Percentiles rank a stretch among this genome's conserved stretches.
phyloP scores from a whole-genome alignment of 2,888 invertebrate species.

The Molorchus minor region DNA sequence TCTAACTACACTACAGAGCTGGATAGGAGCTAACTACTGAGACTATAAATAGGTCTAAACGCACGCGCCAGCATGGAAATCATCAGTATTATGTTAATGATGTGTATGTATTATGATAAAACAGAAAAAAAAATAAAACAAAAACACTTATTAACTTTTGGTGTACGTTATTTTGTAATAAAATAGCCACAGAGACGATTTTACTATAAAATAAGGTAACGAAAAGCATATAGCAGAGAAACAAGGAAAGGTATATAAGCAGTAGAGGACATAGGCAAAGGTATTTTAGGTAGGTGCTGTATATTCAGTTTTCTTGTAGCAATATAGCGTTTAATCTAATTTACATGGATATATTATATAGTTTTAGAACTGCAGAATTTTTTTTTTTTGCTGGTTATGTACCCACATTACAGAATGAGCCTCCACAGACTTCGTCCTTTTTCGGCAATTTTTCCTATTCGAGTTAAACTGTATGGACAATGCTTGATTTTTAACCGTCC shows the following conservation, averaged over 20 bases:
- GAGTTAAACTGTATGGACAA: no score
- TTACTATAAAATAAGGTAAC: conserved; percentile 34
- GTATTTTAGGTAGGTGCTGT: not conserved
- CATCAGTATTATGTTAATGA: conserved; percentile 45
- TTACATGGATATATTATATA: no score
- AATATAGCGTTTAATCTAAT: no score
- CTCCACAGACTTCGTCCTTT: no score
- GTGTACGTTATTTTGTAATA: conserved; percentile 55
- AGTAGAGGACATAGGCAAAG: not conserved
- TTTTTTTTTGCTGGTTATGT: no score
- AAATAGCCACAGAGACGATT: conserved; percentile 28
- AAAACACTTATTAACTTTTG: conserved; percentile 57
- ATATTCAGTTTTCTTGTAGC: not conserved
- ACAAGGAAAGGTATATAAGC: conserved; percentile 1
- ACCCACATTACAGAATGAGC: no score
- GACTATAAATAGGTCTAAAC: conserved; percentile 48
- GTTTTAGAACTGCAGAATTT: no score
- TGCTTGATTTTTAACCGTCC: no score
- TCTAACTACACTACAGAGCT: conserved; percentile 30
- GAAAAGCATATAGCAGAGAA: conserved; percentile 12
- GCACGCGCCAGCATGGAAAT: conserved; percentile 65
- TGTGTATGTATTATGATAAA: conserved; percentile 31
- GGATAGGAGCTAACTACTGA: conserved; percentile 45
- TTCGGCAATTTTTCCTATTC: no score
- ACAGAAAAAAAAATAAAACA: conserved; percentile 45